phyloP scores from a whole-genome alignment of 2,797 vertebrate genomes.

The Fringilla coelebs region DNA sequence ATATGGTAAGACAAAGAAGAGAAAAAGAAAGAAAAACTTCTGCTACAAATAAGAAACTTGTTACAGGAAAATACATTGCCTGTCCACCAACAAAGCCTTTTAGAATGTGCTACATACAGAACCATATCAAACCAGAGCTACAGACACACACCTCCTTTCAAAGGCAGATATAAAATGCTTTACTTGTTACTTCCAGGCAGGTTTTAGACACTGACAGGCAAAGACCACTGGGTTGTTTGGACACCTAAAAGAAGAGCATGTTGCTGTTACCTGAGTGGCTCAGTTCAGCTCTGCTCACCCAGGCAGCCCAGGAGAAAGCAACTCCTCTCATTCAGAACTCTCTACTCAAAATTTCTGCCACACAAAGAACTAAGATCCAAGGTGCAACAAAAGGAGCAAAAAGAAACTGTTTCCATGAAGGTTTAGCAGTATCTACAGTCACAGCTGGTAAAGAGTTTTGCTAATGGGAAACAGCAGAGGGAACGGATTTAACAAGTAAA shows the following conservation, averaged over 20 bases:
- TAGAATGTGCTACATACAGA: not conserved
- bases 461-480: not conserved
- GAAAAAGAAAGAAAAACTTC: not conserved
- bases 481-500: slow-evolving; percentile 27
- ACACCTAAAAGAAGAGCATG: not conserved
- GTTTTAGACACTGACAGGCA: not conserved
- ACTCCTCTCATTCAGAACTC: not conserved
- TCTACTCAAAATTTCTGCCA: not conserved
- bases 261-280: not conserved
- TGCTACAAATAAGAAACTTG: not conserved
- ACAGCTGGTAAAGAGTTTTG: not conserved
- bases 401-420: not conserved
- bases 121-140: rapidly evolving
- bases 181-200: not conserved
- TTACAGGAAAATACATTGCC: not conserved
- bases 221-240: not conserved
- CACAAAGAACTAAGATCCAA: not conserved
- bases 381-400: not conserved
- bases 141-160: not conserved
- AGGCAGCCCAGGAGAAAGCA: not conserved
- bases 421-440: not conserved
- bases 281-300: not conserved
- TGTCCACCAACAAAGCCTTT: not conserved
- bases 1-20: not conserved
- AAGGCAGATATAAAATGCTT: not conserved